These are phyloP conservation scores for Biston stratarius DNA, from an alignment of 2,888 invertebrate genomes.

Conservation along the genomic window DNA sequence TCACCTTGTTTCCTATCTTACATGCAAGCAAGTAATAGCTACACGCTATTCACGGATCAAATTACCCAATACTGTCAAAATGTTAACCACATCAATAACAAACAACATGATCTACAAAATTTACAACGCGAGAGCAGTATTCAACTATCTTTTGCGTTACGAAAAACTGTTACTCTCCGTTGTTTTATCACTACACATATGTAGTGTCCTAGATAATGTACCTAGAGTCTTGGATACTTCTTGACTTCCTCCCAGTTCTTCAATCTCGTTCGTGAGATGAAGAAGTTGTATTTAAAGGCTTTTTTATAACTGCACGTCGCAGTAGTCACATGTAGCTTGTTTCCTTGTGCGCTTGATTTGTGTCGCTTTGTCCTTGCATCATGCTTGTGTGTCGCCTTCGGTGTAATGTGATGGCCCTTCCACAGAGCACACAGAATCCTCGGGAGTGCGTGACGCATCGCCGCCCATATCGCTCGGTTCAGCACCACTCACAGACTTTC, in stretches of 20 bases:
- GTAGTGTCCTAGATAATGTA: not conserved
- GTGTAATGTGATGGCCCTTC: conserved; percentile 92
- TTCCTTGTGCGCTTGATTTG: conserved; percentile 20
- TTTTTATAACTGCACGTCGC: conserved; percentile 47
- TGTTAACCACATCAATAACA: conserved; percentile 52
- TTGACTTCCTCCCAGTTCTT: not conserved
- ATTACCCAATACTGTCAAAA: conserved; percentile 43
- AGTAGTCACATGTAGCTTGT: conserved; percentile 36
- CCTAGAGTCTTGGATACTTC: too few species aligned
- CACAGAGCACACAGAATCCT: conserved; percentile 95
- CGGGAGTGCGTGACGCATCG: conserved; percentile 94
- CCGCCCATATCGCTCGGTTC: conserved; percentile 90
- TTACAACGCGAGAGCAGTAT: conserved; percentile 30
- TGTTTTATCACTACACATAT: not conserved
- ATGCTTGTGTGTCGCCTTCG: conserved; percentile 84
- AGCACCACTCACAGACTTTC: conserved; percentile 78
- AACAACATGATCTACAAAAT: conserved; percentile 50
- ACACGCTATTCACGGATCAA: conserved; percentile 28
- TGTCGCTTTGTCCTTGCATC: conserved; percentile 51
- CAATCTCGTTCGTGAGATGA: not conserved
- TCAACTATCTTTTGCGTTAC: conserved; percentile 1
- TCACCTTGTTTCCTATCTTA: conserved; percentile 19
- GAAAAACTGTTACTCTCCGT: not conserved
- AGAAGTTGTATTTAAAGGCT: not conserved
- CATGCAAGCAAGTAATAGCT: conserved; percentile 32